Evolutionary conservation across 2,888 invertebrate species (phyloP).

Genomic region (Morpho deidamia): DNA sequence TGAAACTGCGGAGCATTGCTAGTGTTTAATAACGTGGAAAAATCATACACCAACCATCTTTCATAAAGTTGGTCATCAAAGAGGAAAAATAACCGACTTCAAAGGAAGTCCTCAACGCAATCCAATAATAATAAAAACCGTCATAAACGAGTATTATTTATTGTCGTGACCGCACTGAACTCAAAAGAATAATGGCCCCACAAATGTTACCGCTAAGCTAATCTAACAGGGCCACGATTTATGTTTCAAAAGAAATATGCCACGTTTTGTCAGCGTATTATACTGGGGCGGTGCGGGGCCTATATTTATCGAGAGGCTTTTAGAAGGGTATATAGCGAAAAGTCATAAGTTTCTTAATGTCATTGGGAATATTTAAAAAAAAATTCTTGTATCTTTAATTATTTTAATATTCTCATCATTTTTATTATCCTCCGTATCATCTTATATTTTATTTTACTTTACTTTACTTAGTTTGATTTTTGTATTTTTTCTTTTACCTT

Average conservation of each 20-base stretch:
- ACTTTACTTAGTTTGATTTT: no score
- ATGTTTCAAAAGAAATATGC: slow-evolving; percentile 30
- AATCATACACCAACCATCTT: no score
- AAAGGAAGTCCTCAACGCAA: slow-evolving; percentile 48
- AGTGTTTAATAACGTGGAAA: no score
- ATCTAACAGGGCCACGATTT: slow-evolving; percentile 30
- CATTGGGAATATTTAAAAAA: no score
- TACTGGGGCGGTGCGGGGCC: slow-evolving; percentile 7
- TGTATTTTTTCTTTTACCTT: no score
- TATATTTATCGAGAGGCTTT: neutral
- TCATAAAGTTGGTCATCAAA: neutral
- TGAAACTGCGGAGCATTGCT: no score
- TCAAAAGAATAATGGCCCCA: slow-evolving; percentile 37
- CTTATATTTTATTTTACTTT: no score
- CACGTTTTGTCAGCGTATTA: slow-evolving; percentile 28
- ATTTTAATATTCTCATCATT: no score
- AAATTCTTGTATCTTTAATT: no score
- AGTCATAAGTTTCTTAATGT: neutral
- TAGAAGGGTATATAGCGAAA: neutral
- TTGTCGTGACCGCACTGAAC: slow-evolving; percentile 39
- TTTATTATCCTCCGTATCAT: no score
- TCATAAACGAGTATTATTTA: slow-evolving; percentile 67
- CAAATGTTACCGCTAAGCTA: slow-evolving; percentile 38
- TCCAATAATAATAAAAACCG: slow-evolving; percentile 68
- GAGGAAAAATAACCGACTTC: slow-evolving; percentile 35